These are phyloP conservation scores for Nowickia ferox DNA, from an alignment of 2,888 invertebrate genomes.

Conservation along the genomic window DNA sequence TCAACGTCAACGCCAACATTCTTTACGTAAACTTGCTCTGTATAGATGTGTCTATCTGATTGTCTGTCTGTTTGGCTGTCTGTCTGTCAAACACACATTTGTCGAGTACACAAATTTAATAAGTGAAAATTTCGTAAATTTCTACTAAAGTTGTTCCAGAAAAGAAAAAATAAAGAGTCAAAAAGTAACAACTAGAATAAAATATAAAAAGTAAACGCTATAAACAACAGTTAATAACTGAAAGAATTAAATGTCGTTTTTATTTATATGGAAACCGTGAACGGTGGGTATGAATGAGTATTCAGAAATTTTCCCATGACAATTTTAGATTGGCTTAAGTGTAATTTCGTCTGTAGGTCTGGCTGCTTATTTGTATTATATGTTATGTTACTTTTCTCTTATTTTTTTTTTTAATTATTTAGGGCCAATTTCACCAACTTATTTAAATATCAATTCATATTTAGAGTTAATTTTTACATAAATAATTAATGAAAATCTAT, in stretches of 20 bases:
- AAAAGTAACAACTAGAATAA: conserved; percentile 19
- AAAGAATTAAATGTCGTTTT: conserved; percentile 11
- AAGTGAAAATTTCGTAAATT: conserved; percentile 30
- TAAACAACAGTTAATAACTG: conserved; percentile 40
- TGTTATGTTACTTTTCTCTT: conserved; percentile 6
- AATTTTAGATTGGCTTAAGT: conserved; percentile 43
- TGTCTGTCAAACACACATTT: not conserved
- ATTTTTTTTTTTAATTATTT: conserved; percentile 1
- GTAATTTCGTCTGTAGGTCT: conserved; percentile 4
- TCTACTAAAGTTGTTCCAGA: not conserved
- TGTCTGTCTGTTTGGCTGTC: not conserved
- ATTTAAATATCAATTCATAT: too few relatives aligned
- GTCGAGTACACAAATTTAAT: not conserved
- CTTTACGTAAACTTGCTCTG: conserved; percentile 21
- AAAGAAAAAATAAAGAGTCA: not conserved
- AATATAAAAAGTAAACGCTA: conserved; percentile 23
- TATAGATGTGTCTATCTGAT: not conserved
- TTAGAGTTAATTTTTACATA: too few relatives aligned
- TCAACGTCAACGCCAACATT: conserved; percentile 28
- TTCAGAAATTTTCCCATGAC: conserved; percentile 63
- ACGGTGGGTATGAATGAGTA: conserved; percentile 12
- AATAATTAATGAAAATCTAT: too few relatives aligned
- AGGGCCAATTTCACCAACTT: conserved; percentile 7
- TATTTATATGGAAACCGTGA: conserved; percentile 23
- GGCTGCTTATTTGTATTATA: not conserved